Evolutionary conservation across 2,113 vertebrate genomes (phyloP).

Genomic region (Rhinogobius similis): DNA sequence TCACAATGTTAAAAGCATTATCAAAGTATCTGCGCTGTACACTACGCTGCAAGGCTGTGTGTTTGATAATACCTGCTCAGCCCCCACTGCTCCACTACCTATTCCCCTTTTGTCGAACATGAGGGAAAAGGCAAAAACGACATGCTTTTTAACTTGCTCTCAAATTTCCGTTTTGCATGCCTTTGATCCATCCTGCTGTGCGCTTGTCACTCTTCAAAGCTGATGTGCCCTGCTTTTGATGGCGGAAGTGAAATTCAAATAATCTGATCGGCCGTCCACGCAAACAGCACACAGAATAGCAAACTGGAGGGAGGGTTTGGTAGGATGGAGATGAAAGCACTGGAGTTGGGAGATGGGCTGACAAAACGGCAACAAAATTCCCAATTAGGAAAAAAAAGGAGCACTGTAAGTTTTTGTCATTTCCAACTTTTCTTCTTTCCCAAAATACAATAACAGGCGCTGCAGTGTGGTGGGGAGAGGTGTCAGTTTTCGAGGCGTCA

Average conservation of each 20-base stretch:
- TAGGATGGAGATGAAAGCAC: constrained; percentile 49
- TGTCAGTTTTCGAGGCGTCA: constrained; percentile 49
- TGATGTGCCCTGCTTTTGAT: constrained; percentile 66
- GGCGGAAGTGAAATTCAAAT: constrained; percentile 59
- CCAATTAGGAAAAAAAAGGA: constrained; percentile 58
- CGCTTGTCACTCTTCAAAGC: constrained; percentile 73
- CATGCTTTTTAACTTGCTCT: constrained; percentile 66
- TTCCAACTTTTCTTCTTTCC: constrained; percentile 49
- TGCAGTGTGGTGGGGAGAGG: constrained; percentile 16
- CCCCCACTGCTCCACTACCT: constrained; percentile 52
- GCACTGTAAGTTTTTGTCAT: constrained; percentile 40
- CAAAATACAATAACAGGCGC: constrained; percentile 41
- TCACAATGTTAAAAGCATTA: constrained; percentile 42
- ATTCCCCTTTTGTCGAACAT: constrained; percentile 65
- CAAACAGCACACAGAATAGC: constrained; percentile 56
- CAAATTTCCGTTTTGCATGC: constrained; percentile 67
- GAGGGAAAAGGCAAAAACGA: constrained; percentile 65
- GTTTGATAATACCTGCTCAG: constrained; percentile 65
- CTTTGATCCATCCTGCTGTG: constrained; percentile 66
- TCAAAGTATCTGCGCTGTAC: constrained; percentile 49
- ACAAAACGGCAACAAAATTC: constrained; percentile 65
- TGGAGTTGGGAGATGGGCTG: constrained; percentile 27
- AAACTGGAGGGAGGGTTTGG: constrained; percentile 34
- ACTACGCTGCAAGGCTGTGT: constrained; percentile 40
- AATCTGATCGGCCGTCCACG: constrained; percentile 61